Percentiles rank a stretch among this genome's conserved stretches.
These are phyloP conservation scores for Esox lucius DNA, from an alignment of 2,797 vertebrate species.

Conservation along the genomic window DNA sequence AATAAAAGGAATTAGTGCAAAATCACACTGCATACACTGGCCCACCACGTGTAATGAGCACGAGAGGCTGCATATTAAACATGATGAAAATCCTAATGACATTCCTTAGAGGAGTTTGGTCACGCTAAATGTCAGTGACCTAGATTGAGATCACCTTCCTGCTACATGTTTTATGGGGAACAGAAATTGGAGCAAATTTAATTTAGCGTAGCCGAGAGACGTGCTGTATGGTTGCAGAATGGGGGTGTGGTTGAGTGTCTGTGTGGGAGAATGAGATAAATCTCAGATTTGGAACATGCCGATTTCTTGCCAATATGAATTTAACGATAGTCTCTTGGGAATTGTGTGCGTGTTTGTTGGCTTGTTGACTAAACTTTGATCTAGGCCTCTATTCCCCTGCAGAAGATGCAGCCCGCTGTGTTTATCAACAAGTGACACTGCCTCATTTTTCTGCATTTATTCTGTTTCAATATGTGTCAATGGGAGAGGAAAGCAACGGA, in stretches of 20 bases:
- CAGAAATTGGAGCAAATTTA: slow-evolving; percentile 61
- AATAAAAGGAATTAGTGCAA: slow-evolving; percentile 41
- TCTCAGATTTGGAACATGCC: not conserved
- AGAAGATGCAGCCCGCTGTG: not conserved
- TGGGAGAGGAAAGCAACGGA: not conserved
- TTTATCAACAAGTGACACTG: not conserved
- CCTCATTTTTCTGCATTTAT: not conserved
- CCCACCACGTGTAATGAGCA: slow-evolving; percentile 38
- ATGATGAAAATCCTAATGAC: slow-evolving; percentile 60
- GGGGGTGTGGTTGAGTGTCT: not conserved
- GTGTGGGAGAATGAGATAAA: not conserved
- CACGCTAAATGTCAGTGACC: slow-evolving; percentile 53
- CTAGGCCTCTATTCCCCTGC: not conserved
- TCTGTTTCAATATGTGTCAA: not conserved
- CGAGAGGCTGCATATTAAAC: slow-evolving; percentile 51
- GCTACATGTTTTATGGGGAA: slow-evolving; percentile 59
- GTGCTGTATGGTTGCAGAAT: slow-evolving; percentile 19
- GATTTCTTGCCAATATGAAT: not conserved
- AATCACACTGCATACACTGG: slow-evolving; percentile 26
- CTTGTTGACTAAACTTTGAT: not conserved
- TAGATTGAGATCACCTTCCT: slow-evolving; percentile 57
- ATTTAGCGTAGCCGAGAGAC: slow-evolving; percentile 45
- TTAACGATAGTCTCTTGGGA: not conserved
- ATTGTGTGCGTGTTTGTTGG: not conserved
- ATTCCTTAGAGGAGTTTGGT: slow-evolving; percentile 36